Percentiles rank a stretch among this genome's conserved stretches.
phyloP scores from a whole-genome alignment of 2,113 vertebrate genomes.

The Gasterosteus nipponicus region DNA sequence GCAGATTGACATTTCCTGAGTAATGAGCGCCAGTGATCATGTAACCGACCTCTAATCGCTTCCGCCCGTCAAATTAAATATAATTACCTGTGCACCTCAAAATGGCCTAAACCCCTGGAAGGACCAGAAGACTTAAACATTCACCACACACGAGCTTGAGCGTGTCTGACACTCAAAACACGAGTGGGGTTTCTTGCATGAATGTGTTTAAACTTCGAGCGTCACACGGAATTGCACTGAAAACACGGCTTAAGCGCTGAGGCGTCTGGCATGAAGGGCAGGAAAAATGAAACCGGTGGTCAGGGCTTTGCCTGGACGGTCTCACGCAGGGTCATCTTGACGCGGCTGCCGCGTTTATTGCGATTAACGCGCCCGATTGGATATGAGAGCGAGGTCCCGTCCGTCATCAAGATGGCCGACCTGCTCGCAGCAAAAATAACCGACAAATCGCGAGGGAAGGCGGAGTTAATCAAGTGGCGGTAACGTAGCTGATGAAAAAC shows the following conservation, averaged over 20 bases:
- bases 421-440: slow-evolving; percentile 12
- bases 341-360: slow-evolving; percentile 24
- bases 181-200: slow-evolving; percentile 2
- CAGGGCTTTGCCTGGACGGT: slow-evolving; percentile 37
- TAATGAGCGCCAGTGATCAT: slow-evolving; percentile 66
- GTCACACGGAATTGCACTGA: background rate
- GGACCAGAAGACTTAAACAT: slow-evolving; percentile 41
- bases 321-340: slow-evolving; percentile 30
- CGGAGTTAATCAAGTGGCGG: background rate
- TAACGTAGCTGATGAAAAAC: slow-evolving; percentile 12
- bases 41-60: slow-evolving; percentile 62
- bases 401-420: slow-evolving; percentile 33
- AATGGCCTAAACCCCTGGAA: slow-evolving; percentile 27
- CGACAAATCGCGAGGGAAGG: background rate
- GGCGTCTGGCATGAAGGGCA: background rate
- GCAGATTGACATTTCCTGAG: slow-evolving; percentile 53
- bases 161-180: slow-evolving; percentile 27
- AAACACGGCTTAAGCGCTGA: background rate
- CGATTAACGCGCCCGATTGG: slow-evolving; percentile 17
- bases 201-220: slow-evolving; percentile 20
- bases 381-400: slow-evolving; percentile 20
- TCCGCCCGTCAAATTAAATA: slow-evolving; percentile 72
- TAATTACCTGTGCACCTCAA: slow-evolving; percentile 59
- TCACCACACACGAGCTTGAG: background rate
- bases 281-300: slow-evolving; percentile 39